phyloP scores from a whole-genome alignment of 2,113 vertebrate genomes.

The Antigone vipio region DNA sequence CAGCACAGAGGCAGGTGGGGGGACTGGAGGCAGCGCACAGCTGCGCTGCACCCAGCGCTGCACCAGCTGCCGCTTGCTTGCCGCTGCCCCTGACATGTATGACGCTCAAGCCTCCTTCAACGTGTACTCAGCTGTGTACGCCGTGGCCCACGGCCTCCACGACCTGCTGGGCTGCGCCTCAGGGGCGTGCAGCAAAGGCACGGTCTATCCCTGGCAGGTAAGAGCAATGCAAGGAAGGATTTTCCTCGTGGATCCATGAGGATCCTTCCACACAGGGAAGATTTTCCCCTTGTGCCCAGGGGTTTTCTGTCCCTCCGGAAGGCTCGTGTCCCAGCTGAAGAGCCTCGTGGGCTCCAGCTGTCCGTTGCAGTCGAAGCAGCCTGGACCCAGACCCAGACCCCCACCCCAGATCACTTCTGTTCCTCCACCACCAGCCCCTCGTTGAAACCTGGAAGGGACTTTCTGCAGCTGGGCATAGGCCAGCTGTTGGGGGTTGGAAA shows the following conservation, averaged over 20 bases:
- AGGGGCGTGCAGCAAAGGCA: conserved; percentile 56
- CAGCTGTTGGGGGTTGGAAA: not conserved
- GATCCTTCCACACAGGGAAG: not conserved
- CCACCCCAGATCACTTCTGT: not conserved
- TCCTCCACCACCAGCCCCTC: not conserved
- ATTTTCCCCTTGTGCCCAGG: no score
- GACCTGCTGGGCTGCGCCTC: conserved; percentile 73
- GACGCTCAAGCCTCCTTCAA: conserved; percentile 69
- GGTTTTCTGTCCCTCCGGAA: not conserved
- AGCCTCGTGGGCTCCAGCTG: not conserved
- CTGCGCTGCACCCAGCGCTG: conserved; percentile 72
- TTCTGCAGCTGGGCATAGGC: not conserved
- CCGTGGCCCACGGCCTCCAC: conserved; percentile 79
- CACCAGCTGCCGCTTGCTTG: conserved; percentile 8
- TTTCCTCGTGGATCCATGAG: not conserved
- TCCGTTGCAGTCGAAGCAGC: not conserved
- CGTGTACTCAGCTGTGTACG: conserved; percentile 75
- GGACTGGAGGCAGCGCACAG: accelerated
- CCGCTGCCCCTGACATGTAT: accelerated
- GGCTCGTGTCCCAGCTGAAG: not conserved
- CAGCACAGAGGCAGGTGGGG: accelerated
- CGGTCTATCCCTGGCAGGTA: conserved; percentile 80
- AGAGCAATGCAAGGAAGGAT: not conserved
- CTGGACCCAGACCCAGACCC: not conserved
- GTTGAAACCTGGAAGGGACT: not conserved